Percentiles rank a stretch among this genome's conserved stretches.
Evolutionary conservation across 2,797 vertebrate genomes (phyloP).

Genomic region (Alauda arvensis): DNA sequence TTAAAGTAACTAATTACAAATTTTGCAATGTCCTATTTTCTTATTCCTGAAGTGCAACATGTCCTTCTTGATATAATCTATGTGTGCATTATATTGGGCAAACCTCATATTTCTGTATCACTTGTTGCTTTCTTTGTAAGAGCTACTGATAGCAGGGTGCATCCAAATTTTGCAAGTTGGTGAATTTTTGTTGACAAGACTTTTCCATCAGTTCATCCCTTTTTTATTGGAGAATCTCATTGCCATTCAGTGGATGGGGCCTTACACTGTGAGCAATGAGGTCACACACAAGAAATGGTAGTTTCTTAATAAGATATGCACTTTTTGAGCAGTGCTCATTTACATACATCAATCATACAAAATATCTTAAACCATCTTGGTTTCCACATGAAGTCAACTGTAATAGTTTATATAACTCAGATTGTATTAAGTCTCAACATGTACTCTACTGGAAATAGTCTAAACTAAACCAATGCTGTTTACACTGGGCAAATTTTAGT

Average conservation of each 20-base stretch:
- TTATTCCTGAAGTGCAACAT: neutral
- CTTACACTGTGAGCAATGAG: neutral
- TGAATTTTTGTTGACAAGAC: neutral
- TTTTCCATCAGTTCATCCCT: neutral
- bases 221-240: neutral
- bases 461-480: neutral
- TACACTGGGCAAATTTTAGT: neutral
- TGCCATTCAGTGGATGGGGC: neutral
- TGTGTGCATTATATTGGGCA: neutral
- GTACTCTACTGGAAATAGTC: neutral
- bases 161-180: neutral
- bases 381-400: neutral
- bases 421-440: neutral
- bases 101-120: neutral
- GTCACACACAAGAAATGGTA: neutral
- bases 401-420: neutral
- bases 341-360: neutral
- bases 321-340: neutral
- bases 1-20: neutral
- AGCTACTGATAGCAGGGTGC: neutral
- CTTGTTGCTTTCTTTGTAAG: neutral
- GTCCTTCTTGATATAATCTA: rapidly evolving
- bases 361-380: neutral
- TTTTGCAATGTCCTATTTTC: neutral
- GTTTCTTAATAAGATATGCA: neutral